These are phyloP conservation scores for Euphydryas editha DNA, from an alignment of 2,888 invertebrate genomes.

Conservation along the genomic window DNA sequence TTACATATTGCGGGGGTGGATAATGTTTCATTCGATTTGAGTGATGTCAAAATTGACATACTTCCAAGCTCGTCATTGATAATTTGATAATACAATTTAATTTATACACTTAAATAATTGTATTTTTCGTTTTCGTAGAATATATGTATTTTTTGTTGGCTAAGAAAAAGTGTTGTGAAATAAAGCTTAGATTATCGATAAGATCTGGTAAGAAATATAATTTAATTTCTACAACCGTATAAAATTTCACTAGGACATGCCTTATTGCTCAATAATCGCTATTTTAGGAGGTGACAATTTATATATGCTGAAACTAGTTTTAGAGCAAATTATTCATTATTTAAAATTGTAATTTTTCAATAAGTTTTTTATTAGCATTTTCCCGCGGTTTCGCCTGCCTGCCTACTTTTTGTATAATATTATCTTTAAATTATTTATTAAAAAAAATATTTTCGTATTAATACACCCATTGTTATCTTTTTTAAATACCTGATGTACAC, in stretches of 20 bases:
- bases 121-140: neutral
- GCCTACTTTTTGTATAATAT: neutral
- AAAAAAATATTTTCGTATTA: neutral
- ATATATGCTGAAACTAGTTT: conserved; percentile 22
- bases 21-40: neutral
- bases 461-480: neutral
- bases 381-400: neutral
- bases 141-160: neutral
- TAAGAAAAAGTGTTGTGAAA: neutral
- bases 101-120: conserved; percentile 7
- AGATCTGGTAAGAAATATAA: conserved; percentile 23
- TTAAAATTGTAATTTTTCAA: neutral
- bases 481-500: too few species aligned
- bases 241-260: conserved; percentile 26
- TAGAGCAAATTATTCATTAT: neutral
- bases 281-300: conserved; percentile 73
- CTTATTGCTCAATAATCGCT: conserved; percentile 61
- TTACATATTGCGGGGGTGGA: too few species aligned
- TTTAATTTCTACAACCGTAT: conserved; percentile 6
- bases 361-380: neutral
- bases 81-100: neutral
- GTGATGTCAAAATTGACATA: conserved; percentile 22
- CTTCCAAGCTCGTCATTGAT: conserved; percentile 15
- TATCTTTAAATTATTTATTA: neutral
- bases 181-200: neutral